Conservation (phyloP, 2,888 invertebrate genomes). For the Chymomyza caudatula region DNA sequence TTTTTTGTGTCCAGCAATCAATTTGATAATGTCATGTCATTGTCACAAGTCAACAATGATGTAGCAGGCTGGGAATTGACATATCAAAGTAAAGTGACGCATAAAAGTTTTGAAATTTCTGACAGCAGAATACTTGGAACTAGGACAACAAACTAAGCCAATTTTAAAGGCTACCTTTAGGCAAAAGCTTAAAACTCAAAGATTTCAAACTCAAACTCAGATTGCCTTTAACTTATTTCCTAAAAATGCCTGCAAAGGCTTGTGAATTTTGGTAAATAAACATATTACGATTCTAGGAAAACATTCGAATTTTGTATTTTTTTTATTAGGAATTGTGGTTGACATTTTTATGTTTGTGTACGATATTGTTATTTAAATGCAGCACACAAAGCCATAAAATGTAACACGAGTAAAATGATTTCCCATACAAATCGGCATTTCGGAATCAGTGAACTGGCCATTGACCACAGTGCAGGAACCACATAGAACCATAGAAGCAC, state of each 20-base stretch:
- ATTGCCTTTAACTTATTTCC: too few species aligned
- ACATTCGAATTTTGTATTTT: not conserved
- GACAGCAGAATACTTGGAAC: too few species aligned
- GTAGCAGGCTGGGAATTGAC: too few species aligned
- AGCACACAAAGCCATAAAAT: slow-evolving; percentile 60
- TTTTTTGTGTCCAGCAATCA: too few species aligned
- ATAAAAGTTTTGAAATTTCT: too few species aligned
- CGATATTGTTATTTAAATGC: slow-evolving; percentile 44
- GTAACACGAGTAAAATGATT: slow-evolving; percentile 43
- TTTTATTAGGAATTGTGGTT: not conserved
- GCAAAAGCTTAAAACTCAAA: too few species aligned
- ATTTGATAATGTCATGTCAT: too few species aligned
- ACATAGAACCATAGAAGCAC: slow-evolving; percentile 4
- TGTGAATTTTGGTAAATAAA: not conserved
- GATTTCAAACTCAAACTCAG: too few species aligned
- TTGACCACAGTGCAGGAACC: slow-evolving; percentile 17
- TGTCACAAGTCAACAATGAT: too few species aligned
- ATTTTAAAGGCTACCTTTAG: too few species aligned
- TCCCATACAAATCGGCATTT: slow-evolving; percentile 40
- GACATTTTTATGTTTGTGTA: not conserved
- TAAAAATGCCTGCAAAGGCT: not conserved
- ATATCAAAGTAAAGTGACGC: too few species aligned
- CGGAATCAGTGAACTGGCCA: slow-evolving; percentile 57
- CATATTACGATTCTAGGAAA: not conserved
- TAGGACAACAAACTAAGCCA: too few species aligned